phyloP scores from a whole-genome alignment of 2,888 invertebrate genomes.

The Arctia plantaginis region DNA sequence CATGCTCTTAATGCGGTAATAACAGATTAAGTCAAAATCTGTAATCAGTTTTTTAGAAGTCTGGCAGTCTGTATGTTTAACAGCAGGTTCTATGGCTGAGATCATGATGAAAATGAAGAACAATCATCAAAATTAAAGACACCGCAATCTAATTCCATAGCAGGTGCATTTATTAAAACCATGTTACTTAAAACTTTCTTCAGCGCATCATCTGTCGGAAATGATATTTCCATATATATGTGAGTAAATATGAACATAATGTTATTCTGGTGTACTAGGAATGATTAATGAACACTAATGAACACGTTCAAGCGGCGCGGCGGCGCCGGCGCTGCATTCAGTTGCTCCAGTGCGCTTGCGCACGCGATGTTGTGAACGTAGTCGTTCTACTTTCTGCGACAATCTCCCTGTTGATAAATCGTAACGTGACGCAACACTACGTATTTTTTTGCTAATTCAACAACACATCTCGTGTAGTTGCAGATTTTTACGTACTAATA shows the following conservation, averaged over 20 bases:
- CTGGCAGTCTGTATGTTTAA: too few species aligned
- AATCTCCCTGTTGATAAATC: slow-evolving; percentile 36
- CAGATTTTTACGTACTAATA: background rate
- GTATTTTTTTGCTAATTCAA: slow-evolving; percentile 2
- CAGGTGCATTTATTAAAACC: background rate
- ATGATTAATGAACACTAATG: slow-evolving; percentile 63
- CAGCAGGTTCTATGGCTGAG: too few species aligned
- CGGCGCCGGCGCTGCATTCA: slow-evolving; percentile 35
- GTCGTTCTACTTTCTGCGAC: slow-evolving; percentile 37
- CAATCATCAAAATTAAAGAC: background rate
- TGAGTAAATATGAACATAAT: slow-evolving; percentile 36
- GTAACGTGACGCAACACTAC: slow-evolving; percentile 23
- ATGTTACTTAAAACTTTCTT: slow-evolving; percentile 5
- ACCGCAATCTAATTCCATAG: background rate
- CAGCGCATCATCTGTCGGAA: slow-evolving; percentile 40
- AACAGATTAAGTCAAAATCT: background rate
- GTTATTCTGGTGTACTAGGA: slow-evolving; percentile 42
- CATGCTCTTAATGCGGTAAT: background rate
- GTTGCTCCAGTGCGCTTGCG: slow-evolving; percentile 21
- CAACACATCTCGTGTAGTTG: background rate
- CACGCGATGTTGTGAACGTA: slow-evolving; percentile 27
- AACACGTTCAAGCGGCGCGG: slow-evolving; percentile 47
- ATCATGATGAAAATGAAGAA: background rate
- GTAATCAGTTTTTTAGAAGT: too few species aligned
- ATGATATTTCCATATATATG: slow-evolving; percentile 42